These are phyloP conservation scores for Sphecodes monilicornis DNA, from an alignment of 2,888 invertebrate species.

Conservation along the genomic window DNA sequence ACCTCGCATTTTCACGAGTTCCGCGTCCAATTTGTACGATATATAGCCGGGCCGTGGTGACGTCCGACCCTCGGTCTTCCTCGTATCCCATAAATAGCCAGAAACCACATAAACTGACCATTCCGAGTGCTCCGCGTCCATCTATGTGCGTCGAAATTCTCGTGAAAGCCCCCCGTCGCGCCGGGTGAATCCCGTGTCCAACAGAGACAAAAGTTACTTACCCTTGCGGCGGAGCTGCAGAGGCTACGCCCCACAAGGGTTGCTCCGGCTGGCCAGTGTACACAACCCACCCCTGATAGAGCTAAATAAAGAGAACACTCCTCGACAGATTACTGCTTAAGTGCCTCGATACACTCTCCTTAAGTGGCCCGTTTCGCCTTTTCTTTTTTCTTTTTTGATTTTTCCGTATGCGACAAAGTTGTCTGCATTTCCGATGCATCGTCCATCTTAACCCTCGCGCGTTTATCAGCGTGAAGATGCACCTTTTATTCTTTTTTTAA, in stretches of 20 bases:
- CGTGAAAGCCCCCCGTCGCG: conserved; percentile 52
- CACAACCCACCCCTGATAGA: conserved; percentile 62
- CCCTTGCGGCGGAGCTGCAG: conserved; percentile 53
- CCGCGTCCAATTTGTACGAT: conserved; percentile 77
- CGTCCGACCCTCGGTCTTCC: conserved; percentile 40
- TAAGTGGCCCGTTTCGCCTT: conserved; percentile 71
- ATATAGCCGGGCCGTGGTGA: conserved; percentile 54
- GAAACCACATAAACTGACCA: conserved; percentile 76
- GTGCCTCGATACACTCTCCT: conserved; percentile 70
- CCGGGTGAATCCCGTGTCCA: conserved; percentile 37
- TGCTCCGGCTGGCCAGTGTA: conserved; percentile 54
- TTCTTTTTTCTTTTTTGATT: conserved; percentile 57
- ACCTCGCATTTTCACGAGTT: conserved; percentile 70
- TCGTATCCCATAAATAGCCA: conserved; percentile 71
- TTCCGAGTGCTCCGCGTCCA: conserved; percentile 60
- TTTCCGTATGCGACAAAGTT: not conserved
- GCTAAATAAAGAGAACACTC: conserved; percentile 65
- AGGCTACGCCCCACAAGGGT: conserved; percentile 70
- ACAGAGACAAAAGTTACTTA: conserved; percentile 69
- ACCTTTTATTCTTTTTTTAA: no score
- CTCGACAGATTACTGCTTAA: conserved; percentile 74
- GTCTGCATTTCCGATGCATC: not conserved
- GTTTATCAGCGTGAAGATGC: no score
- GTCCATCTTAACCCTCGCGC: not conserved
- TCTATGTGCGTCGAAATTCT: conserved; percentile 53